Percentiles rank a stretch among this genome's conserved stretches.
phyloP scores from a whole-genome alignment of 2,797 vertebrate genomes.

The Simalia tracyae region DNA sequence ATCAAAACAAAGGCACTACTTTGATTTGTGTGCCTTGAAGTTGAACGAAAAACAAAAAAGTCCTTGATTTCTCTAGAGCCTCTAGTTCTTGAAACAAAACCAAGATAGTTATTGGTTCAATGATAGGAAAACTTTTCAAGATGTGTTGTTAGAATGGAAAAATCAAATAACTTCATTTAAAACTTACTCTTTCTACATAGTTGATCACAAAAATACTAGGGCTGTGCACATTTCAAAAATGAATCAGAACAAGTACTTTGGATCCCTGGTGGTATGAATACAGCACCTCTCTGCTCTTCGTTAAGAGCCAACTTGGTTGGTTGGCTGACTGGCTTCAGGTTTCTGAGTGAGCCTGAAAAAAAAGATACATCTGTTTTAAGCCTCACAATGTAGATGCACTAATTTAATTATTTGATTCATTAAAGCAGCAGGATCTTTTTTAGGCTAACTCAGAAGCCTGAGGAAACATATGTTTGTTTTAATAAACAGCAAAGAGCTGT shows the following conservation, averaged over 20 bases:
- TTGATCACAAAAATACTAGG: not conserved
- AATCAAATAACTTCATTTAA: slow-evolving; percentile 46
- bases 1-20: not conserved
- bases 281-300: not conserved
- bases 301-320: not conserved
- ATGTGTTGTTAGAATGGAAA: slow-evolving; percentile 24
- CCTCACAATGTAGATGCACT: not conserved
- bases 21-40: slow-evolving; percentile 19
- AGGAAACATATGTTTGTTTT: not conserved
- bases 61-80: slow-evolving; percentile 21
- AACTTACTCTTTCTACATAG: slow-evolving; percentile 43
- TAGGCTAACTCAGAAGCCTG: not conserved
- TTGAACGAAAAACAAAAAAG: slow-evolving; percentile 1
- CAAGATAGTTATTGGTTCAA: not conserved
- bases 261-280: not conserved
- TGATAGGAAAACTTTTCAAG: slow-evolving; percentile 8
- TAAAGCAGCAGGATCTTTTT: not conserved
- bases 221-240: not conserved
- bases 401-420: not conserved
- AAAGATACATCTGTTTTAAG: not conserved
- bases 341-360: not conserved
- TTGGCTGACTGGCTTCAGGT: not conserved
- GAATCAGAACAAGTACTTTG: not conserved
- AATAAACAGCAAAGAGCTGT: not conserved
- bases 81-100: slow-evolving; percentile 28